Conservation (phyloP, 2,888 invertebrate genomes). For the Eupithecia vulgata region DNA sequence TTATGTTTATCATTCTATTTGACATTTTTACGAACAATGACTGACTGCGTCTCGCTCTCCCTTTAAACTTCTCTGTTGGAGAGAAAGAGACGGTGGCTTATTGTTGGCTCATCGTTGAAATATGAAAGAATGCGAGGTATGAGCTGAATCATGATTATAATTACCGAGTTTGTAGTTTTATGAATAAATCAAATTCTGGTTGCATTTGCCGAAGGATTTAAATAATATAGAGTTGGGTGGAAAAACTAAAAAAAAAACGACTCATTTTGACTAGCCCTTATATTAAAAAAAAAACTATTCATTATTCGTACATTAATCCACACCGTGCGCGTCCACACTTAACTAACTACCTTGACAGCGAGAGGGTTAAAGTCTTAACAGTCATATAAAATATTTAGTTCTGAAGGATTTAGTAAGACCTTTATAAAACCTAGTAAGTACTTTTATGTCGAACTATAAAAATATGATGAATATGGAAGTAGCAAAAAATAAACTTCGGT, state of each 20-base stretch:
- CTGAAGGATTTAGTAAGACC: neutral
- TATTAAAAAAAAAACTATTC: neutral
- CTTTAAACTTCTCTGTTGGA: slow-evolving; percentile 49
- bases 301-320: no score
- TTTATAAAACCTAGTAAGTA: slow-evolving; percentile 14
- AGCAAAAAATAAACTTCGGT: slow-evolving; percentile 28
- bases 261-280: neutral
- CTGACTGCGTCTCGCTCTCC: slow-evolving; percentile 58
- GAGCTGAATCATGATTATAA: slow-evolving; percentile 78
- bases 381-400: neutral
- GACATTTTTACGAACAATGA: slow-evolving; percentile 81
- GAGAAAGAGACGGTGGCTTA: slow-evolving; percentile 64
- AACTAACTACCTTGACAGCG: neutral
- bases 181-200: slow-evolving; percentile 34
- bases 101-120: slow-evolving; percentile 66
- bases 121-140: slow-evolving; percentile 66
- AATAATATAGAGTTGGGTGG: neutral
- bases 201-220: slow-evolving; percentile 18
- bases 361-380: neutral
- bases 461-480: slow-evolving; percentile 13
- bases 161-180: slow-evolving; percentile 60
- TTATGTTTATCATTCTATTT: slow-evolving; percentile 83
- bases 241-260: neutral
- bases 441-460: slow-evolving; percentile 7
- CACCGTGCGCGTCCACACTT: neutral